Percentiles rank a stretch among this genome's conserved stretches.
These are phyloP conservation scores for Leptinotarsa texana DNA, from an alignment of 1,140 invertebrate genomes.

Conservation along the genomic window DNA sequence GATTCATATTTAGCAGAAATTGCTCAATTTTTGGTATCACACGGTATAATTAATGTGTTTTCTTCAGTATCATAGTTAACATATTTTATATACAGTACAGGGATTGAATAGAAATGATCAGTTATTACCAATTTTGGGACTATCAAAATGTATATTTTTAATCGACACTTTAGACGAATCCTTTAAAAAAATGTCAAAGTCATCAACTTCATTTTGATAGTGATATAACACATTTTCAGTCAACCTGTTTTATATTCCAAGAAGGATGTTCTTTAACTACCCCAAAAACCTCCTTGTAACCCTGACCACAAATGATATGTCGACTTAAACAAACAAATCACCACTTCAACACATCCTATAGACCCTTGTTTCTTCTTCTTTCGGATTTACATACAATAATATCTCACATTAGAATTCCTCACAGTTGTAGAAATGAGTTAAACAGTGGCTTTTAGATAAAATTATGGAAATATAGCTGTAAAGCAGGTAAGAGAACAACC, in stretches of 20 bases:
- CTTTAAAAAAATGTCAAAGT: too few relatives aligned
- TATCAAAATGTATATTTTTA: too few relatives aligned
- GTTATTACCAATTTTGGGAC: too few relatives aligned
- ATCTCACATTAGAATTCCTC: conserved; percentile 33
- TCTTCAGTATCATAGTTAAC: too few relatives aligned
- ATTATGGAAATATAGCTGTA: conserved; percentile 34
- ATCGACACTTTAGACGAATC: too few relatives aligned
- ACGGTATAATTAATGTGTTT: too few relatives aligned
- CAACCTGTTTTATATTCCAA: not conserved
- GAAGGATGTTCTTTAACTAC: conserved; percentile 1
- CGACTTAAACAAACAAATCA: conserved; percentile 19
- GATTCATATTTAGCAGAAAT: too few relatives aligned
- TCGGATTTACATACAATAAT: conserved; percentile 37
- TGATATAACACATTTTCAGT: not conserved
- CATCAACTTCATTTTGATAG: not conserved
- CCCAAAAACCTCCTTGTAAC: conserved; percentile 8
- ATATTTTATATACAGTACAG: too few relatives aligned
- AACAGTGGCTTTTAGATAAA: conserved; percentile 36
- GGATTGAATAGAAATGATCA: too few relatives aligned
- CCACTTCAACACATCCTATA: conserved; percentile 15
- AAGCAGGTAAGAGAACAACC: conserved; percentile 23
- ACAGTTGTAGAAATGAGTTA: conserved; percentile 32
- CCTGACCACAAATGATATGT: conserved; percentile 19
- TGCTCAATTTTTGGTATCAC: too few relatives aligned
- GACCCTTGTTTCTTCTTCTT: not conserved